Percentiles rank a stretch among this genome's conserved stretches.
These are phyloP conservation scores for Cerastoderma edule DNA, from an alignment of 2,888 invertebrate genomes.

Conservation along the genomic window DNA sequence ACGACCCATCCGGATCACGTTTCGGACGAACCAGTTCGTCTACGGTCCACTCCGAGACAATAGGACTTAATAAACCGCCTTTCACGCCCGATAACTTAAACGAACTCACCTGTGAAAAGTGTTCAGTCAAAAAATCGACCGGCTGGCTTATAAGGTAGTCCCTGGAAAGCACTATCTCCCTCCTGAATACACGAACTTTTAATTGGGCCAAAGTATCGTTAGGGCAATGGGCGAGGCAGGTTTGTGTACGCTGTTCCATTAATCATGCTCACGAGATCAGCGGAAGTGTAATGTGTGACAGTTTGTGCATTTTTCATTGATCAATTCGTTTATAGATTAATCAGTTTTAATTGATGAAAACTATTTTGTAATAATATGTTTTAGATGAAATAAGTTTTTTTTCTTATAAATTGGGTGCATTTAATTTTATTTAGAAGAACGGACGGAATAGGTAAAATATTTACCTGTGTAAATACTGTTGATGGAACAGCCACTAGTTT, in stretches of 20 bases:
- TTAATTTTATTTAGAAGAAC: not conserved
- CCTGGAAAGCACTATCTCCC: not conserved
- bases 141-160: not conserved
- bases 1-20: not conserved
- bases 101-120: not conserved
- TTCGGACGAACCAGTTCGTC: slow-evolving; percentile 2
- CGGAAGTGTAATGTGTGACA: no score
- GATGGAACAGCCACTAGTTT: slow-evolving; percentile 15
- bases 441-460: no score
- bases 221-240: slow-evolving; percentile 57
- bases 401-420: not conserved
- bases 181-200: slow-evolving; percentile 17
- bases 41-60: slow-evolving; percentile 10
- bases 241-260: slow-evolving; percentile 57
- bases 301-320: not conserved
- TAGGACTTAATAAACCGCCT: not conserved
- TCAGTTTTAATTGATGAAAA: no score
- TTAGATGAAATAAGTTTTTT: not conserved
- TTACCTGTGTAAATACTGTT: slow-evolving; percentile 29
- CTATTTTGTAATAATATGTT: no score
- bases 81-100: not conserved
- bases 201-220: slow-evolving; percentile 25
- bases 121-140: not conserved
- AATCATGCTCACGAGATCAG: slow-evolving; percentile 9
- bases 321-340: not conserved